Evolutionary conservation across 2,797 vertebrate genomes (phyloP).

Genomic region (Eulemur albifrons): DNA sequence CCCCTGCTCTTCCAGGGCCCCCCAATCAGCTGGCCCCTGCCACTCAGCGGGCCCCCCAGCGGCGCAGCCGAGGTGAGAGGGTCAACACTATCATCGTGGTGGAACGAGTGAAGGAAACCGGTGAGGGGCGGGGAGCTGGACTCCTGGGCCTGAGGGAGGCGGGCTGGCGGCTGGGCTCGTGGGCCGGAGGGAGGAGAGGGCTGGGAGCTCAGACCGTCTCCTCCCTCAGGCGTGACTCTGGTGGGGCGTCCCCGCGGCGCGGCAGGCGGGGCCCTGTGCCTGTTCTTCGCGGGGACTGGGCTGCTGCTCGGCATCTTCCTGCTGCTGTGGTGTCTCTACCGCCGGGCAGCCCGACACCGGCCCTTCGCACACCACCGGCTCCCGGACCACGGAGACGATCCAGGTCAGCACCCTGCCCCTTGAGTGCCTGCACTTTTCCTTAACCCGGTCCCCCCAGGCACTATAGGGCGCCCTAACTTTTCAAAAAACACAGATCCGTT

Average conservation of each 20-base stretch:
- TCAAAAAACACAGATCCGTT: background rate
- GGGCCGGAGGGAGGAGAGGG: background rate
- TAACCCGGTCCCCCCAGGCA: background rate
- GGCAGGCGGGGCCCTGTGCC: constrained; percentile 63
- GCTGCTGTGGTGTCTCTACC: constrained; percentile 81
- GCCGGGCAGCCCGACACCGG: constrained; percentile 70
- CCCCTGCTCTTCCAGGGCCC: background rate
- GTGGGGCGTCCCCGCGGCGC: constrained; percentile 83
- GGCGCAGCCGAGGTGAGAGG: constrained; percentile 45
- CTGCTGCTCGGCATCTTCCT: constrained; percentile 77
- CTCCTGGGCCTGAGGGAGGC: background rate
- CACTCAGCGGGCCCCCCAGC: background rate
- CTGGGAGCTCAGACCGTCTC: background rate
- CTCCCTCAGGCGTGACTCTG: constrained; percentile 80
- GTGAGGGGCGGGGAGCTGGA: constrained; percentile 34
- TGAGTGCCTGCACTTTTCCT: background rate
- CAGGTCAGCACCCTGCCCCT: constrained; percentile 58
- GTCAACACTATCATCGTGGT: constrained; percentile 75
- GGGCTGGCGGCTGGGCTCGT: background rate
- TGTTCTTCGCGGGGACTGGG: constrained; percentile 78
- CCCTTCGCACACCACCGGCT: constrained; percentile 82
- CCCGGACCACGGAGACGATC: constrained; percentile 76
- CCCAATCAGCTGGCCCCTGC: background rate
- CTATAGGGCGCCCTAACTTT: background rate
- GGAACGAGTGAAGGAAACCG: constrained; percentile 71